phyloP scores from a whole-genome alignment of 2,113 vertebrate species.

The Notechis scutatus region DNA sequence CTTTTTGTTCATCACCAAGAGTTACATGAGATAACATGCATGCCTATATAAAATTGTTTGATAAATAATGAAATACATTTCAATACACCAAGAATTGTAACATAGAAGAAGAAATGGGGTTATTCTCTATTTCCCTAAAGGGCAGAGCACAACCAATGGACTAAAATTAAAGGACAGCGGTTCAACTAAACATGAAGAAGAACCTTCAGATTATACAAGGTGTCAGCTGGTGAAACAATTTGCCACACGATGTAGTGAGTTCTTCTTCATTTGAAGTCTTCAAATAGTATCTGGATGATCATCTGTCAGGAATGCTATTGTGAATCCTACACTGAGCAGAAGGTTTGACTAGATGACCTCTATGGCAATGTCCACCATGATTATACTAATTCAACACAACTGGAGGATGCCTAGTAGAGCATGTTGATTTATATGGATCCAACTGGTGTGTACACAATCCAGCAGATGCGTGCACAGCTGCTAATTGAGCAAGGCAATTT shows the following conservation, averaged over 20 bases:
- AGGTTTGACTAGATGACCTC: background rate
- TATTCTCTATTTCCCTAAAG: background rate
- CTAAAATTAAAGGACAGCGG: background rate
- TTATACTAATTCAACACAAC: background rate
- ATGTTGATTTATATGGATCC: background rate
- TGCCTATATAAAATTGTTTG: background rate
- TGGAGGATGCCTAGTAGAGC: background rate
- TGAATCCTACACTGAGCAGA: background rate
- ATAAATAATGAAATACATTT: background rate
- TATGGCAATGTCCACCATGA: background rate
- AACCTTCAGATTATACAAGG: background rate
- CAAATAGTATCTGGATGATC: background rate
- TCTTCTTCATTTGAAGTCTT: background rate
- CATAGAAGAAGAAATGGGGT: background rate
- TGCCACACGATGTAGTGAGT: background rate
- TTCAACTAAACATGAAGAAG: background rate
- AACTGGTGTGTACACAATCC: background rate
- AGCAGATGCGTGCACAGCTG: background rate
- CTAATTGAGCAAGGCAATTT: background rate
- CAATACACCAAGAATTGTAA: background rate
- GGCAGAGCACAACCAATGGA: background rate
- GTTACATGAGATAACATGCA: background rate
- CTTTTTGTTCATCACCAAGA: background rate
- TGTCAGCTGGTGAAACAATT: background rate
- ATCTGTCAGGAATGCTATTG: background rate